Evolutionary conservation across 2,113 vertebrate species (phyloP), one percentile per base, ranked within the genome.

Genomic region (Calidris pugnax): DNA sequence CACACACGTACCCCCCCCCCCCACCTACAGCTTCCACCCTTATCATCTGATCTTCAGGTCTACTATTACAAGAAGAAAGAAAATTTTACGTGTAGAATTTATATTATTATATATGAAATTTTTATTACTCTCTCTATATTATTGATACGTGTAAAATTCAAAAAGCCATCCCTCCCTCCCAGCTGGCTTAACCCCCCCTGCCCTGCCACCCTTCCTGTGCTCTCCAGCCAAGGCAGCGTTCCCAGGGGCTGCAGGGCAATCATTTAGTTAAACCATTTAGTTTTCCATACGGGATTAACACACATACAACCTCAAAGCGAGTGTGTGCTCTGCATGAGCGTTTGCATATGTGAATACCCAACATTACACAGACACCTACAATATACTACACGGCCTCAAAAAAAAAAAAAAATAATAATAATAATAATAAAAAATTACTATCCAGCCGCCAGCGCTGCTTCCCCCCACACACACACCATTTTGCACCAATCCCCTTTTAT

Each of bases 401-500:
- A 94, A 76, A 79, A 78, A 41, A 78, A 35, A 69, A 69, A 64
- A 32, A 75, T 43, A 37, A 7, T n/a, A 39, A 39, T 47, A 62
- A 62, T 12, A 35, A 35, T 23, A 69, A 32, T 50, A 35, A 23
- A 55, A 26, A 50, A 64, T 72, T 93, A 95, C 96, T 95, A 85
- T 80, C 71, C 79, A 79, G 84, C 82, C 11, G 0, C 51, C 76
- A 75, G 84, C 13, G 1, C 63, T 41, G 92, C 68, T 92, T 85
- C 55, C 80, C 15, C 45, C 12, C 51, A 16, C 53, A 89, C 81
- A 82, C 87, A 72, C 93, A 95, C 94, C 97, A 96, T 97, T 95
- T 94, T 74, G 88, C 92, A 85, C 56, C 86, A 93, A 95, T 93
- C 93, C 92, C 93, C 78, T 92, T 98, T 98, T 98, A 98, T 91